Evolutionary conservation across 1,140 invertebrate genomes (phyloP), one percentile per base, ranked within the genome.

Genomic region (Drosophila novamexicana): DNA sequence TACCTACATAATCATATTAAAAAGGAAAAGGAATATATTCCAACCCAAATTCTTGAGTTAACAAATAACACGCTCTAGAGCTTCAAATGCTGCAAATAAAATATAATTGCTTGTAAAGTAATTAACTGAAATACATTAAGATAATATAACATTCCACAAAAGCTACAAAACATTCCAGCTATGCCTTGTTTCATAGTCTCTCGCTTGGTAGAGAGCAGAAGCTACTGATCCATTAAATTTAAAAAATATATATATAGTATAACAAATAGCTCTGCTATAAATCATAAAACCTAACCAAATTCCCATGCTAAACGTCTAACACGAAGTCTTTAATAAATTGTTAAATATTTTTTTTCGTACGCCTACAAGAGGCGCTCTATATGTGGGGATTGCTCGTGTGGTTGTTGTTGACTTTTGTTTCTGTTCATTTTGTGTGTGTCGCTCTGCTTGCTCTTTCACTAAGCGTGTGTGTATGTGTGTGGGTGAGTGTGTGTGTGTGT

Each of bases 321-420:
- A 32, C 40, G 8, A 2, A 7, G 34, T 39, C 53, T 56, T 56
- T 39, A 52, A 52, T 14, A 52, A 34, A 14, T 45, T 16, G 8
- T 34, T 44, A 29, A 29, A 29, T 22, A 1, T 16, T 56, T 22
- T 40, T 36, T 70, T 32, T n/a, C 14, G n/a, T 9, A 32, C 56
- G 57, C 29, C 56, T 45, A 36, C 57, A 12, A 18, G 2, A 14
- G 44, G 6, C 39, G 50, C 16, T 16, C n/a, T 9, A 12, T 10
- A 34, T 44, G 54, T 42, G 40, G 40, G 57, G 14, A 14, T 59
- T 59, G 57, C 7, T 29, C 10, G 6, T n/a, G 29, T 37, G 14
- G 53, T 39, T 29, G 52, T 44, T 62, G 50, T 50, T 85, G 83
- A 73, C 82, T 86, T 88, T 86, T 80, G 70, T 81, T 77, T 37